phyloP scores from a whole-genome alignment of 2,113 vertebrate genomes.

The Centropus unirufus region DNA sequence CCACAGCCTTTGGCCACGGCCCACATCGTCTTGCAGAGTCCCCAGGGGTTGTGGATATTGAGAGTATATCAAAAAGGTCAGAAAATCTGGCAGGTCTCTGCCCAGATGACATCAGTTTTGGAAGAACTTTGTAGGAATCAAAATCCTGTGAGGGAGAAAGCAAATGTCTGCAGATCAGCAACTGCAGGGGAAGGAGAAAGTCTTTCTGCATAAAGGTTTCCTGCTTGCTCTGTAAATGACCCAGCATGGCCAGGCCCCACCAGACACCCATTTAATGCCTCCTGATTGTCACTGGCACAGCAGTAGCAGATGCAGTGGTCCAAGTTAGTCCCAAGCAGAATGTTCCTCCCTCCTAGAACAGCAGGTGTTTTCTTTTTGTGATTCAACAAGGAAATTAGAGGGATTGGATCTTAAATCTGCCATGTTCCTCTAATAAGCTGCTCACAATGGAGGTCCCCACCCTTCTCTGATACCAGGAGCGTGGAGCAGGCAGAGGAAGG shows the following conservation, averaged over 20 bases:
- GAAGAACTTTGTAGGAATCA: neutral
- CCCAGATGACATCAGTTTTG: conserved; percentile 58
- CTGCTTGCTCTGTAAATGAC: neutral
- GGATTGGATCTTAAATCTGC: neutral
- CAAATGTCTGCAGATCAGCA: neutral
- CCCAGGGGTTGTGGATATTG: neutral
- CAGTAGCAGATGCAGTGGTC: neutral
- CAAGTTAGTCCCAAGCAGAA: neutral
- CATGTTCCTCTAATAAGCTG: conserved; percentile 13
- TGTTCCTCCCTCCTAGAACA: neutral
- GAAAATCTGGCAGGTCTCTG: conserved; percentile 49
- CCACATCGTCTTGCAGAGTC: neutral
- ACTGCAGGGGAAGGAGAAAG: neutral
- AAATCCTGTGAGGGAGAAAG: neutral
- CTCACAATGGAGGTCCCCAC: neutral
- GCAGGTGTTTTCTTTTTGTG: neutral
- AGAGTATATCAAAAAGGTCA: conserved; percentile 30
- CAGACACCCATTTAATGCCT: neutral
- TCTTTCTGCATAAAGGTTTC: neutral
- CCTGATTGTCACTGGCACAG: neutral
- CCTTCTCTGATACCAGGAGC: conserved; percentile 14
- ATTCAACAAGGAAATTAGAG: neutral
- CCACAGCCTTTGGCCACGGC: neutral
- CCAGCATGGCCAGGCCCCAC: neutral
- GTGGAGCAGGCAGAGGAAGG: neutral